Evolutionary conservation across 1,140 invertebrate species (phyloP).

Genomic region (Aphidius gifuensis): DNA sequence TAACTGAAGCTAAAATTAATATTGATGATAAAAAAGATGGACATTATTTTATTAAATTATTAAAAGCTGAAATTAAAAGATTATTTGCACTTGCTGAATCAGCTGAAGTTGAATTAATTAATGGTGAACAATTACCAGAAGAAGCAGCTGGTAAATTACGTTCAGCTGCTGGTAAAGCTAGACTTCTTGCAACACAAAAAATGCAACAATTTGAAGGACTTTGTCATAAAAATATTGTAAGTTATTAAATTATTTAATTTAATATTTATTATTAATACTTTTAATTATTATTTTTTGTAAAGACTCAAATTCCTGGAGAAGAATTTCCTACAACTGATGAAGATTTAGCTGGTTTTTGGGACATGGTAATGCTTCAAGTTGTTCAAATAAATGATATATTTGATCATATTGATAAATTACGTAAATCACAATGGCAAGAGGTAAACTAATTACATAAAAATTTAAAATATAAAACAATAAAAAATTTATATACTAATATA

Average conservation of each 20-base stretch:
- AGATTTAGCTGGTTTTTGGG: conserved; percentile 94
- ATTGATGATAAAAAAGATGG: conserved; percentile 59
- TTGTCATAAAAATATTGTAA: conserved; percentile 78
- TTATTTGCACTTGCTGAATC: conserved; percentile 66
- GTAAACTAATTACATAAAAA: conserved; percentile 28
- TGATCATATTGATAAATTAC: conserved; percentile 69
- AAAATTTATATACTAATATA: conserved; percentile 9
- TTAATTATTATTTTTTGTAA: conserved; percentile 24
- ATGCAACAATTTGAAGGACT: conserved; percentile 92
- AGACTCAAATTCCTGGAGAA: conserved; percentile 70
- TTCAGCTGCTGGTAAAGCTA: conserved; percentile 86
- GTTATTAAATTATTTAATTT: conserved; percentile 34
- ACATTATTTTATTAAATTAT: conserved; percentile 69
- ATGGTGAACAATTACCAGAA: conserved; percentile 59
- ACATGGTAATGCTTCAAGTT: conserved; percentile 91
- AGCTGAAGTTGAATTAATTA: conserved; percentile 65
- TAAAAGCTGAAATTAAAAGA: conserved; percentile 69
- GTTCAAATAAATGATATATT: conserved; percentile 77
- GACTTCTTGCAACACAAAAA: conserved; percentile 84
- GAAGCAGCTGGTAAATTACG: conserved; percentile 79
- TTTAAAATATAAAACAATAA: background rate
- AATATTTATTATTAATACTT: conserved; percentile 7
- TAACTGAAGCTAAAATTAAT: conserved; percentile 32
- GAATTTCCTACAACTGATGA: conserved; percentile 83
- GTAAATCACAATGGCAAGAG: conserved; percentile 71